Base-by-base conservation (phyloP, 1,140 invertebrate genomes). In the Drosophila nigrodunni region DNA sequence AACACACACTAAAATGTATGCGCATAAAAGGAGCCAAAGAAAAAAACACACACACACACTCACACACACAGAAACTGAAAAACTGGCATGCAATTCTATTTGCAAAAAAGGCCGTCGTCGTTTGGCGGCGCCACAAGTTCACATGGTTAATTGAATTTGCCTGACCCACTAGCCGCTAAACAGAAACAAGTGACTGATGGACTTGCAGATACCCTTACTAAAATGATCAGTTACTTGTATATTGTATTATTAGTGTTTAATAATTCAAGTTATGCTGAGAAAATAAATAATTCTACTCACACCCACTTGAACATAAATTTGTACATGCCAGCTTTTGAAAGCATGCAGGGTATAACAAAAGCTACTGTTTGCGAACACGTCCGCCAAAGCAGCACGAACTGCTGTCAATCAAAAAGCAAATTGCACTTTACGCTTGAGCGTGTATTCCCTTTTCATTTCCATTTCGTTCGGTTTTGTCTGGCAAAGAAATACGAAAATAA, bases 141-240 rank as follows among this genome's bases (percentile, higher is more conserved):
- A 87, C 65, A 77, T 88, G 77, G 85, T 83, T 88, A 85, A 88
- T 88, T 88, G 77, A 88, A 88, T 88, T 88, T 83, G 80, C 77
- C 77, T 88, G 85, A 89, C 83, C 83, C 85, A 89, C 74, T 80
- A 72, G 61, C 72, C 74, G 60, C 62, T 59, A 70, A 55, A 67
- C 66, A 52, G 77, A 59, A 55, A 57, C 30, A 70, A 55, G 50
- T 30, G 8, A 54, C 30, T 65, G 49, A 30, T 39, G 6, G 50
- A 55, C 50, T 34, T 11, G 50, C 25, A n/a, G 10, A 55, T 65
- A 65, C 62, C 50, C 62, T 65, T n/a, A 30, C 25, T 41, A 57
- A 13, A 52, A 4, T 43, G 8, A 49, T 11, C 15, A 9, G 9
- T 7, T 10, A 30, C 21, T 10, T 13, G 5, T 46, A 46, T 15